Evolutionary conservation across 2,888 invertebrate genomes (phyloP).

Genomic region (Ommatoiulus sabulosus): DNA sequence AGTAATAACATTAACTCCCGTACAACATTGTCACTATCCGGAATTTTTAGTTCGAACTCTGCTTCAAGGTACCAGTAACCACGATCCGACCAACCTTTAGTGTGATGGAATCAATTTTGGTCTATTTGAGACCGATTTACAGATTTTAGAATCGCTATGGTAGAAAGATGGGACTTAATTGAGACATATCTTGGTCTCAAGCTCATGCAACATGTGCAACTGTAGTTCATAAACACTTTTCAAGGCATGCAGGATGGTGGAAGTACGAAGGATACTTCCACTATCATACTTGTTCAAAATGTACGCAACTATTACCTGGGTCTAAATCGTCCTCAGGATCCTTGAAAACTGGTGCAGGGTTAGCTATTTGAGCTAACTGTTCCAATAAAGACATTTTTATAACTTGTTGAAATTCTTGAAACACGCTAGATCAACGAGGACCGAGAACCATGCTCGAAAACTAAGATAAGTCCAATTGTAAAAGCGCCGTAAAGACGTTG

Average conservation of each 20-base stretch:
- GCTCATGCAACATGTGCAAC: too few species aligned
- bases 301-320: neutral
- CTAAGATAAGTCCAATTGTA: neutral
- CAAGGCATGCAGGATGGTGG: too few species aligned
- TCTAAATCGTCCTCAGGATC: slow-evolving; percentile 55
- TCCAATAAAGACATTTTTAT: slow-evolving; percentile 52
- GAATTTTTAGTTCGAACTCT: too few species aligned
- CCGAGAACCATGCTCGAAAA: neutral
- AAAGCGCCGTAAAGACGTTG: slow-evolving; percentile 21
- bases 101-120: too few species aligned
- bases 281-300: neutral
- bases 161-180: too few species aligned
- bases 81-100: too few species aligned
- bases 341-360: slow-evolving; percentile 51
- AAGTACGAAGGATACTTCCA: neutral
- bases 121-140: too few species aligned
- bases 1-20: neutral
- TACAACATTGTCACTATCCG: neutral
- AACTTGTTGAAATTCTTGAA: neutral
- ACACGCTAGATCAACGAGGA: neutral
- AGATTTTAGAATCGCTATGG: too few species aligned
- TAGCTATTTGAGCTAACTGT: slow-evolving; percentile 45
- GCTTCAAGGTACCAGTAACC: neutral
- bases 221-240: too few species aligned
- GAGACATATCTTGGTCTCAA: too few species aligned